Evolutionary conservation across 1,140 invertebrate genomes (phyloP).

Genomic region (Drosophila pachea): DNA sequence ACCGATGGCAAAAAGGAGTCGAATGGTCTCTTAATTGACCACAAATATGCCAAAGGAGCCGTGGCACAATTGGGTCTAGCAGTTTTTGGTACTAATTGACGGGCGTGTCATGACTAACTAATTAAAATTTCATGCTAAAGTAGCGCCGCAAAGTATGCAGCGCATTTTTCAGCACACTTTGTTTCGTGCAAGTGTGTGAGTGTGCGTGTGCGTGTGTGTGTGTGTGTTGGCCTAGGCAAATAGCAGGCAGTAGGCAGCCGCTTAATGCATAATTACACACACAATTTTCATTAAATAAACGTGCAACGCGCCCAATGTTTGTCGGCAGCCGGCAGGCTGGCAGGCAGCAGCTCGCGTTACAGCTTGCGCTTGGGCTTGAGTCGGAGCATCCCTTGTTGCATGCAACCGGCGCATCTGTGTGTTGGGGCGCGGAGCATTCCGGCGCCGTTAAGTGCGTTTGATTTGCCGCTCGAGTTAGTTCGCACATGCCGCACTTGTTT

Average conservation of each 20-base stretch:
- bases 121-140: conserved; percentile 71
- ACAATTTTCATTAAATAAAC: conserved; percentile 74
- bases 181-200: conserved; percentile 14
- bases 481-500: conserved; percentile 75
- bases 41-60: conserved; percentile 35
- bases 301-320: conserved; percentile 65
- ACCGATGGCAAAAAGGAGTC: conserved; percentile 12
- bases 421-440: conserved; percentile 18
- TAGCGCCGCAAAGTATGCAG: conserved; percentile 57
- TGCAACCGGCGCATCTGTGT: conserved; percentile 20
- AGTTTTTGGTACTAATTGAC: conserved; percentile 40
- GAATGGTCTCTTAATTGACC: conserved; percentile 46
- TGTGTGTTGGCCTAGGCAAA: conserved; percentile 14
- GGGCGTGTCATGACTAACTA: conserved; percentile 53
- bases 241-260: conserved; percentile 31
- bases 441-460: conserved; percentile 66
- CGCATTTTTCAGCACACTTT: conserved; percentile 35
- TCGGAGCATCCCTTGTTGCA: conserved; percentile 28
- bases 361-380: conserved; percentile 10
- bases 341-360: conserved; percentile 20
- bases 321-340: conserved; percentile 55
- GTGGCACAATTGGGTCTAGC: conserved; percentile 14
- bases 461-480: conserved; percentile 76
- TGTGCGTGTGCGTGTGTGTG: conserved; percentile 6
- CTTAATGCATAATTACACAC: conserved; percentile 76